Evolutionary conservation across 2,888 invertebrate genomes (phyloP).

Genomic region (Drosophila paracracens): DNA sequence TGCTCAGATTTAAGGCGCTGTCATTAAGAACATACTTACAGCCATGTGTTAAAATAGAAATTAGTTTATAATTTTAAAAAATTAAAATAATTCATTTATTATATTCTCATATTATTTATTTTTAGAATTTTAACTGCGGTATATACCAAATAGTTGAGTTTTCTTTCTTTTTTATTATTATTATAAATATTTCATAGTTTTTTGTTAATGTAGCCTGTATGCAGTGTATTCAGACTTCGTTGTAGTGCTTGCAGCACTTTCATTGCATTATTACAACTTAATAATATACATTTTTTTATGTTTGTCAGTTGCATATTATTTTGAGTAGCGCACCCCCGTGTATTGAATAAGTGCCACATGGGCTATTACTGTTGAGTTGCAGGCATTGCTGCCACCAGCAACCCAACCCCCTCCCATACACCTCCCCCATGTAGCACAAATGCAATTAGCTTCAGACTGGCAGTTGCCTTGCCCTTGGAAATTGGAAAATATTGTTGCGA

Average conservation of each 20-base stretch:
- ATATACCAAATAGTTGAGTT: not conserved
- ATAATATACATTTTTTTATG: constrained; percentile 30
- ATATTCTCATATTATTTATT: not conserved
- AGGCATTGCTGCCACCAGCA: constrained; percentile 16
- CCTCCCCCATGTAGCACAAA: not conserved
- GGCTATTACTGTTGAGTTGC: constrained; percentile 43
- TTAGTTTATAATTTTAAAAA: not conserved
- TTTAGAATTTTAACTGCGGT: not conserved
- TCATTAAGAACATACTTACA: not conserved
- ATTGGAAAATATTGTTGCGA: constrained; percentile 55
- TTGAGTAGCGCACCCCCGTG: constrained; percentile 33
- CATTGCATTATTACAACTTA: constrained; percentile 22
- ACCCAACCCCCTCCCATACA: too few relatives aligned
- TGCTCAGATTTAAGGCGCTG: not conserved
- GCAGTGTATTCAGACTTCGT: constrained; percentile 8
- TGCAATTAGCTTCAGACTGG: constrained; percentile 51
- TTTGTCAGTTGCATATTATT: constrained; percentile 43
- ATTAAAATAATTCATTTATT: not conserved
- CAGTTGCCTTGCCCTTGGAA: constrained; percentile 59
- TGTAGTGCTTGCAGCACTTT: not conserved
- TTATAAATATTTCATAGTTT: not conserved
- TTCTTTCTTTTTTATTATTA: not conserved
- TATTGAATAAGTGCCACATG: constrained; percentile 47
- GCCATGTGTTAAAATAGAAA: not conserved
- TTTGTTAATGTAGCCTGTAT: not conserved